A percentile compares a stretch with the other conserved stretches of the same genome.
Conservation (phyloP, 2,888 invertebrate genomes). For the Smittia sp. region DNA sequence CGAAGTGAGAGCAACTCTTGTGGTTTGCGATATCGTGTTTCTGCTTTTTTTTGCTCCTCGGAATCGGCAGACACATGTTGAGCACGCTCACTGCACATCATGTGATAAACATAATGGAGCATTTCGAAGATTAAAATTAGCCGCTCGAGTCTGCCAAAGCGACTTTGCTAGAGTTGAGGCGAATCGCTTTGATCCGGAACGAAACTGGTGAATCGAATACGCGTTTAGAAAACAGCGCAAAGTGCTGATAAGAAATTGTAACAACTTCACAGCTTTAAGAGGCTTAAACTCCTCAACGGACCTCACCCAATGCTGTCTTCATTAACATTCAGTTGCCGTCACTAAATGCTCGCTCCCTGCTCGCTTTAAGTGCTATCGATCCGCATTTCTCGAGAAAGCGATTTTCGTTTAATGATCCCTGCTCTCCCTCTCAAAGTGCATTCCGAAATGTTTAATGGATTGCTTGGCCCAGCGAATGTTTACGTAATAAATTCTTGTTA, state of each 20-base stretch:
- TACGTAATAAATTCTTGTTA: slow-evolving; percentile 23
- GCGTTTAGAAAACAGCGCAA: no score
- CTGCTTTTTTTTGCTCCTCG: background rate
- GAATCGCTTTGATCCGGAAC: no score
- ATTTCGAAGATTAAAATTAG: background rate
- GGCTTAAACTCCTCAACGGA: background rate
- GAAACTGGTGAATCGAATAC: no score
- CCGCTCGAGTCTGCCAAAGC: background rate
- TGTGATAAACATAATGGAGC: background rate
- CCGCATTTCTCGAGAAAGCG: background rate
- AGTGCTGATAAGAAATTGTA: no score
- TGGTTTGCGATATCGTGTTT: background rate
- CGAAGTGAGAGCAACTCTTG: background rate
- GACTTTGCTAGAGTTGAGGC: no score
- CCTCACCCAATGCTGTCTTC: background rate
- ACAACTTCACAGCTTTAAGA: no score
- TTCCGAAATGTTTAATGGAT: slow-evolving; percentile 13
- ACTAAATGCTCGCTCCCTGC: background rate
- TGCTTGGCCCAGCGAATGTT: slow-evolving; percentile 22
- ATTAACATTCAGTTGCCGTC: background rate
- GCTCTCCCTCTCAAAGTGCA: slow-evolving; percentile 18
- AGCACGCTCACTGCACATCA: background rate
- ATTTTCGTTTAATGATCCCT: background rate
- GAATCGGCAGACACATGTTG: background rate
- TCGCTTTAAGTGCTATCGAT: slow-evolving; percentile 3